Base-by-base conservation (phyloP, 2,113 vertebrate species). In the Phrynosoma blainvillii region DNA sequence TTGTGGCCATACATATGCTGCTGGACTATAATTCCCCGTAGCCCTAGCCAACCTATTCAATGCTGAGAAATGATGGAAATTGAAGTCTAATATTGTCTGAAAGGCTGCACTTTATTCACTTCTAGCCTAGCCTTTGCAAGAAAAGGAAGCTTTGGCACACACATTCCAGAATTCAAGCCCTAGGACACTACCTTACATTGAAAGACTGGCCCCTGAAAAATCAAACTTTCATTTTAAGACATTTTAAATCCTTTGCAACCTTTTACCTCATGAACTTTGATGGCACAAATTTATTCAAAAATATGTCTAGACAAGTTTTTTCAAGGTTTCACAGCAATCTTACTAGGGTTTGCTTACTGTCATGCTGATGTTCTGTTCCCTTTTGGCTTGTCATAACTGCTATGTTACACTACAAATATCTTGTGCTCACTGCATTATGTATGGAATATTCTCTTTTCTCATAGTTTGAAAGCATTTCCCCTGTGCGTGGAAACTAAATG, bases 281-380 rank as follows among this genome's bases (percentile, higher is more conserved):
- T 10, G 36, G 71, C 52, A 75, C 52, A 84, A 74, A 59, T 20
- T 32, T 84, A 18, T 25, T 25, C 30, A 74, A 84, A 81, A 54
- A 71, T 73, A 74, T 68, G 75, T 86, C 84, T 70, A 86, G 30
- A 70, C 62, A 70, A 54, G 59, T 86, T 78, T 42, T 77, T 78
- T 85, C 47, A 85, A 78, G 25, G 42, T 68, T 84, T 27, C 40
- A 79, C 65, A 23, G 36, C 14, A 70, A 79, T 52, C 40, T 54
- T 79, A 79, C 12, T 32, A 79, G 62, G 65, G 18, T 79, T 86
- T 86, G 75, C 75, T 86, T 86, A 68, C 84, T 79, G 62, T 70
- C 84, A 70, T 59, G 54, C 54, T 54, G 62, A 79, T 86, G 30
- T 68, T 79, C 42, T 79, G 21, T 47, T 86, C 71, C 62, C 20